Evolutionary conservation across 2,113 vertebrate genomes (phyloP).

Genomic region (Colius striatus): DNA sequence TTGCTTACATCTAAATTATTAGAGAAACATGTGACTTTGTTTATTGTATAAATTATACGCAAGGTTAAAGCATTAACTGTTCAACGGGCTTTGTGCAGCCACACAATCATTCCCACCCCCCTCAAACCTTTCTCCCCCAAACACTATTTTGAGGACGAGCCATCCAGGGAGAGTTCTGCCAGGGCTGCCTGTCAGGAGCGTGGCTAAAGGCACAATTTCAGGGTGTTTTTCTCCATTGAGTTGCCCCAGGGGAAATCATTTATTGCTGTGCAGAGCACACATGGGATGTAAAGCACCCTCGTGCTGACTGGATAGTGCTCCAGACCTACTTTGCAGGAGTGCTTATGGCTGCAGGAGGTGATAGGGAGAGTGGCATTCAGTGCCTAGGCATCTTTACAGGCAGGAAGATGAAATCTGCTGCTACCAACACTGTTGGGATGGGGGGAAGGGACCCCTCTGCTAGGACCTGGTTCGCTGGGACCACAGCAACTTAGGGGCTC

Average conservation of each 20-base stretch:
- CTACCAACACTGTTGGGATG: neutral
- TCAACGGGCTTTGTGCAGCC: conserved; percentile 72
- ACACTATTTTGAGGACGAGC: neutral
- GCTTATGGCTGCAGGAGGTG: neutral
- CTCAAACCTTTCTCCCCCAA: neutral
- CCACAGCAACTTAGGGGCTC: neutral
- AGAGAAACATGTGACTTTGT: conserved; percentile 97
- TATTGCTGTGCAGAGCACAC: neutral
- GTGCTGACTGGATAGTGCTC: neutral
- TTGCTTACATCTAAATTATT: conserved; percentile 99
- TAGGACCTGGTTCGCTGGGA: neutral
- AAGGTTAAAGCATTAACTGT: conserved; percentile 90
- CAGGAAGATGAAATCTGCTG: neutral
- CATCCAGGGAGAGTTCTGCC: neutral
- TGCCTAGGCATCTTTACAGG: fast-evolving
- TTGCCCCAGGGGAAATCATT: neutral
- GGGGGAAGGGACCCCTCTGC: neutral
- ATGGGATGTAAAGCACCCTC: neutral
- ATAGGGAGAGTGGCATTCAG: too few species aligned
- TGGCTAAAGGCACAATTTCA: neutral
- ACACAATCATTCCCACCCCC: conserved; percentile 19
- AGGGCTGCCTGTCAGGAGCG: neutral
- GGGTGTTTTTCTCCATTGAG: neutral
- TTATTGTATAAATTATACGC: conserved; percentile 99
- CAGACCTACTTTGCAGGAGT: neutral